Evolutionary conservation across 2,888 invertebrate genomes (phyloP).

Genomic region (Acanthosepion esculentum): DNA sequence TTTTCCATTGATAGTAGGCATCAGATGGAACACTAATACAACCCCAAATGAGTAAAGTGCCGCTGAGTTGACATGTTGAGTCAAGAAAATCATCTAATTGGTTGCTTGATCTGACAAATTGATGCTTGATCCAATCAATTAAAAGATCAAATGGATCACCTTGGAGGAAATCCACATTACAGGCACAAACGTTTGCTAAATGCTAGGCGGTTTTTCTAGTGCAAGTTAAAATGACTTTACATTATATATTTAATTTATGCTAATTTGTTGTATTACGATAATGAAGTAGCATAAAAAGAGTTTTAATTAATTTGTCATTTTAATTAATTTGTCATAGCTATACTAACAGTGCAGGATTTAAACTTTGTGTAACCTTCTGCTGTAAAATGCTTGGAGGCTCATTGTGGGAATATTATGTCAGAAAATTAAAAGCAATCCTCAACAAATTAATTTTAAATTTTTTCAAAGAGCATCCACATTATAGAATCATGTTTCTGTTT

Average conservation of each 20-base stretch:
- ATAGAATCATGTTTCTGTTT: too few relatives aligned
- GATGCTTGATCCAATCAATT: conserved; percentile 33
- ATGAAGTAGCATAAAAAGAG: too few relatives aligned
- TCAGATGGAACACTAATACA: not conserved
- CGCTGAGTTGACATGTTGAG: not conserved
- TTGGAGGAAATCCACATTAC: not conserved
- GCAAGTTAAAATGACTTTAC: not conserved
- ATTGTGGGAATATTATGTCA: too few relatives aligned
- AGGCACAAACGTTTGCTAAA: not conserved
- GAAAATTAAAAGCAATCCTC: too few relatives aligned
- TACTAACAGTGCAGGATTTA: too few relatives aligned
- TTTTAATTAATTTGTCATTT: too few relatives aligned
- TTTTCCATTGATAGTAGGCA: not conserved
- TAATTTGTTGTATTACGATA: not conserved
- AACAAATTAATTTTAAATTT: too few relatives aligned
- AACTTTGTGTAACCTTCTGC: too few relatives aligned
- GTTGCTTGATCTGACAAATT: not conserved
- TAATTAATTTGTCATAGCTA: too few relatives aligned
- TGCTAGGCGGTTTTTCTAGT: not conserved
- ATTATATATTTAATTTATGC: not conserved
- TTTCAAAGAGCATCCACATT: too few relatives aligned
- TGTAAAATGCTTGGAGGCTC: too few relatives aligned
- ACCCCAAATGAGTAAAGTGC: not conserved
- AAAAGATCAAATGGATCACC: not conserved
- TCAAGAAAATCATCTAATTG: not conserved